These are phyloP conservation scores for Macrophya annulata DNA, from an alignment of 2,888 invertebrate genomes.

Conservation along the genomic window DNA sequence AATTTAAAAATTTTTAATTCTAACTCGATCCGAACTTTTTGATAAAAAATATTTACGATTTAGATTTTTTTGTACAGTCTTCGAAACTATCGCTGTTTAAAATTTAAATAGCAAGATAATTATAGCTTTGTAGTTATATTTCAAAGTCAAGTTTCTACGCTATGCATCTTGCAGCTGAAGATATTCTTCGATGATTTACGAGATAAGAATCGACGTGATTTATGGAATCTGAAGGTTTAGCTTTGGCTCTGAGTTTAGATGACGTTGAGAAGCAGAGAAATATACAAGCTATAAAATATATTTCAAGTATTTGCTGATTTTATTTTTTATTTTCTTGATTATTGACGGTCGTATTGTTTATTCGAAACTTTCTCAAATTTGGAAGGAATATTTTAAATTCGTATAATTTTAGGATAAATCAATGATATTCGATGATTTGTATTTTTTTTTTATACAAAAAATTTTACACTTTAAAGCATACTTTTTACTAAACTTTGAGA, in stretches of 20 bases:
- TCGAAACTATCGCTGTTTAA: neutral
- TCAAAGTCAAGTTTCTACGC: neutral
- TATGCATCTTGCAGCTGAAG: neutral
- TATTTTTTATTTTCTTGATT: no score
- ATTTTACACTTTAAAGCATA: no score
- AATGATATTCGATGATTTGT: neutral
- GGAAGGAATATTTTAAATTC: neutral
- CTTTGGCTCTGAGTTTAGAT: neutral
- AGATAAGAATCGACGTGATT: slow-evolving; percentile 23
- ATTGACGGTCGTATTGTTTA: no score
- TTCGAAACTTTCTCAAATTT: neutral
- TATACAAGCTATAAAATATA: neutral
- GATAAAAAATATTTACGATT: neutral
- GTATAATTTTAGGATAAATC: neutral
- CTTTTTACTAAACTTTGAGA: no score
- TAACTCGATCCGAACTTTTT: no score
- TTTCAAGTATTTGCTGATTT: neutral
- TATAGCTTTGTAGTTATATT: neutral
- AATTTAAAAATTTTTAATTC: no score
- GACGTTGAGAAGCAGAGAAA: neutral
- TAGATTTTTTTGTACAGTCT: neutral
- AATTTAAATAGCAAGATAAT: neutral
- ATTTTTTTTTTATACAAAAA: no score
- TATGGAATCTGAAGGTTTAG: slow-evolving; percentile 22
- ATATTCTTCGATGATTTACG: slow-evolving; percentile 36